Evolutionary conservation across 2,888 invertebrate species (phyloP), one percentile per base, ranked within the genome.

Genomic region (Perizoma flavofasciatum): DNA sequence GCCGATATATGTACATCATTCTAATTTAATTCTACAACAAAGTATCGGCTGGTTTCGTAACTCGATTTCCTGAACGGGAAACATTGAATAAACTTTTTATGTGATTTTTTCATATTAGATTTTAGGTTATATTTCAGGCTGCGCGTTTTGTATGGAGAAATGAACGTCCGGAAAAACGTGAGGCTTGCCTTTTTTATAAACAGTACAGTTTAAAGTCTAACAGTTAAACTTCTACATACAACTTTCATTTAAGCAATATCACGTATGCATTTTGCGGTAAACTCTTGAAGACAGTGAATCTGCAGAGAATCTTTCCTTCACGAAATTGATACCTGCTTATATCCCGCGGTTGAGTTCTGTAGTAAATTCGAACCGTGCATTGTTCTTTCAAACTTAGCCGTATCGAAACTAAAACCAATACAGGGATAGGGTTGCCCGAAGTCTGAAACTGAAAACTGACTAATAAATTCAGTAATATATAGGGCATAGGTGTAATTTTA

Each of bases 11-110:
- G 62, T 71, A 73, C 66, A 70, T 69, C 59, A 72, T 66, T 70
- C 66, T 71, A 72, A 74, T 75, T 72, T 70, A 68, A 73, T 74
- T 68, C 68, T 59, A 66, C 65, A 64, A 67, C 63, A 67, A 64
- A 68, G 65, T 67, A 63, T 55, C 37, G 57, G 45, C 11, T 34
- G 52, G 46, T 46, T 57, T 46, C 43, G 45, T 10, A 43, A 53
- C 22, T 50, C 32, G 49, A 56, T 61, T 56, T 54, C 32, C 35
- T 35, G 34, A 8, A 10, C 11, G 6, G 35, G 33, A 34, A 22
- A 47, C 34, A 47, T 34, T 45, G 41, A 41, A 10, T n/a, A n/a
- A 41, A 41, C 4, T n/a, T 44, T 44, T 44, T 44, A 7, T 44
- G 22, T 22, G 7, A 1, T 5, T 11, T 11, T 10, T 43, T 43